Conservation (phyloP, 2,888 invertebrate genomes). For the Ramazzottius varieornatus region DNA sequence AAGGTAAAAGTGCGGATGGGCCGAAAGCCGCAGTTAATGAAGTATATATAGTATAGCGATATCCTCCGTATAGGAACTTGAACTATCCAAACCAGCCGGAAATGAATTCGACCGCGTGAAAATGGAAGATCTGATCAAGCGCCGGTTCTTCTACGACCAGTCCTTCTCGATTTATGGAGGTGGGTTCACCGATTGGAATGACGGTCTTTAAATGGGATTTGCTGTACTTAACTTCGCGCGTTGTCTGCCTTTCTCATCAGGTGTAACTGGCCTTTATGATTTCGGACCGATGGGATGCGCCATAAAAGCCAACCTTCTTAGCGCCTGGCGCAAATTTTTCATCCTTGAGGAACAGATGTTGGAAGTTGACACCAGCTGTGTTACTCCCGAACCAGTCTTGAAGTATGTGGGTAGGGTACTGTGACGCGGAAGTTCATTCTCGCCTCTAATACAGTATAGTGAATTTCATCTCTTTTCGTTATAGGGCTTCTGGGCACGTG, state of each 20-base stretch:
- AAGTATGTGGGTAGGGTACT: constrained; percentile 37
- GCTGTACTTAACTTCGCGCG: not conserved
- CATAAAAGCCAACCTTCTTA: constrained; percentile 73
- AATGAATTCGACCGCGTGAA: constrained; percentile 54
- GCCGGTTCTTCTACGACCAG: constrained; percentile 90
- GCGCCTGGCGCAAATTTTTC: constrained; percentile 79
- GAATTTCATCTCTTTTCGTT: constrained; percentile 10
- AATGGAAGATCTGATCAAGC: constrained; percentile 85
- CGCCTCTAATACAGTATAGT: not conserved
- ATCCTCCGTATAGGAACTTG: constrained; percentile 35
- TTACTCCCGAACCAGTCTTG: constrained; percentile 85
- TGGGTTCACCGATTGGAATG: constrained; percentile 11
- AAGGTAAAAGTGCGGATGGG: constrained; percentile 26
- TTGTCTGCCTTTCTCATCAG: constrained; percentile 15
- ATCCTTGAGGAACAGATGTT: constrained; percentile 93
- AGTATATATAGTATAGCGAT: not conserved
- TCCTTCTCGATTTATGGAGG: constrained; percentile 99
- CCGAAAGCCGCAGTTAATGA: not conserved
- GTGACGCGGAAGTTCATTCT: not conserved
- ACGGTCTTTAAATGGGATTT: not conserved
- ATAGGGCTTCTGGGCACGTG: constrained; percentile 81
- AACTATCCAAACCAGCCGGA: constrained; percentile 33
- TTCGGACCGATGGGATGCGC: constrained; percentile 99
- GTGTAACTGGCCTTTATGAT: constrained; percentile 58
- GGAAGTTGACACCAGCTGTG: constrained; percentile 86